phyloP scores from a whole-genome alignment of 2,797 vertebrate species.

The Apodemus agrarius region DNA sequence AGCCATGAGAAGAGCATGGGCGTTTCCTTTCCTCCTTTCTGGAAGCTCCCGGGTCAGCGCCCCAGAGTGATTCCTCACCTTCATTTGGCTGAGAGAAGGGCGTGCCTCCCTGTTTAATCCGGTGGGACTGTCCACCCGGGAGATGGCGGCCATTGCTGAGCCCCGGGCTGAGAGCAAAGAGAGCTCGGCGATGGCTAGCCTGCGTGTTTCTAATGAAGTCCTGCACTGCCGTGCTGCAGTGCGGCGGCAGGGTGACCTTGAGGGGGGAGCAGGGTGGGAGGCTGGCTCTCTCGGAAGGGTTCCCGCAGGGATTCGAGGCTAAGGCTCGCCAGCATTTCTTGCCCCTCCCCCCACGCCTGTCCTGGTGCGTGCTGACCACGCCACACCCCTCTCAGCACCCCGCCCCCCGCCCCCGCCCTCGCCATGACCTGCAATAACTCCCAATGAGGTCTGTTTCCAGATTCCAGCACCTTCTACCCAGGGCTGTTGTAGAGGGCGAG shows the following conservation, averaged over 20 bases:
- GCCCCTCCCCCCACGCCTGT: neutral
- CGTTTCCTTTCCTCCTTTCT: neutral
- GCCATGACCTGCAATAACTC: neutral
- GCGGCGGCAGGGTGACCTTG: conserved; percentile 60
- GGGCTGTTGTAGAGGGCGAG: neutral
- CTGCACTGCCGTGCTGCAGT: neutral
- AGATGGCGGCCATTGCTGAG: conserved; percentile 50
- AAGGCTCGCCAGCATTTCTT: neutral
- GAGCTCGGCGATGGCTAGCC: neutral
- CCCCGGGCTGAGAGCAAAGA: neutral
- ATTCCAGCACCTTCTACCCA: neutral
- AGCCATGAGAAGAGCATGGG: neutral
- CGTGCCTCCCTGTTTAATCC: conserved; percentile 16
- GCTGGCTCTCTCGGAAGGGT: neutral
- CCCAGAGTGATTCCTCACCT: conserved; percentile 30
- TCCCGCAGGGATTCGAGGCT: neutral
- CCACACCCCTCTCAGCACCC: neutral
- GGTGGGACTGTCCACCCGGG: conserved; percentile 19
- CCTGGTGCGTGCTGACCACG: rapidly evolving
- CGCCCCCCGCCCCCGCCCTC: neutral
- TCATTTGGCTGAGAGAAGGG: conserved; percentile 48
- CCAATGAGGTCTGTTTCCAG: neutral
- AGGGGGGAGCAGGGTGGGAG: neutral
- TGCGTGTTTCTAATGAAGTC: conserved; percentile 61
- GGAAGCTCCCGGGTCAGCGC: neutral